Conservation (phyloP, 2,888 invertebrate genomes). For the Subacronicta megacephala region DNA sequence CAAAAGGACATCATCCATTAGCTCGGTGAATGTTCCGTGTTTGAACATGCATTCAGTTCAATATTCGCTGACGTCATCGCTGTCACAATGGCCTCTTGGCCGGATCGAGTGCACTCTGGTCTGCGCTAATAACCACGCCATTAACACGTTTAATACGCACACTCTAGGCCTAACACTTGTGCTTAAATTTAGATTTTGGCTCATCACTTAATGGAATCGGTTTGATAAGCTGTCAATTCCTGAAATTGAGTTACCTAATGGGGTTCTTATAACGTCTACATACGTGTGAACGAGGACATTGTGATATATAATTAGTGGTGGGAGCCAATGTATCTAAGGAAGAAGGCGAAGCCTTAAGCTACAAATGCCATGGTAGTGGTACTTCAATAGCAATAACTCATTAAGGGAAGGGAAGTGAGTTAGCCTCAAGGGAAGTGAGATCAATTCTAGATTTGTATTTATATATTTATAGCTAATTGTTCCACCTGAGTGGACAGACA, state of each 20-base stretch:
- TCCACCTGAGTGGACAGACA: too few relatives aligned
- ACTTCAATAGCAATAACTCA: too few relatives aligned
- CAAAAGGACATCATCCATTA: conserved; percentile 19
- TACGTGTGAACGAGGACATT: too few relatives aligned
- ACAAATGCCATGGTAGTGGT: too few relatives aligned
- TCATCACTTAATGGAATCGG: neutral
- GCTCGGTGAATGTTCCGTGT: conserved; percentile 27
- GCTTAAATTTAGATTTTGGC: conserved; percentile 21
- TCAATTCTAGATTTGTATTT: too few relatives aligned
- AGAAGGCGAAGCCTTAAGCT: too few relatives aligned
- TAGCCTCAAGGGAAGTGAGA: too few relatives aligned
- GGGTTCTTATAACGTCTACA: neutral
- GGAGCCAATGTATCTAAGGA: too few relatives aligned
- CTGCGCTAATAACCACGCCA: conserved; percentile 57
- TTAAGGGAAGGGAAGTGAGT: too few relatives aligned
- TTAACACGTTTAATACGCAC: conserved; percentile 47
- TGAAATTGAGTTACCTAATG: conserved; percentile 14
- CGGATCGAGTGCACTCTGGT: conserved; percentile 61
- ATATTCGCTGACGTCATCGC: conserved; percentile 72
- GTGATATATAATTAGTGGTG: too few relatives aligned
- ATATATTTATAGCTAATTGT: too few relatives aligned
- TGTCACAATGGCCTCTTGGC: conserved; percentile 57
- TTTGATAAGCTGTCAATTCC: conserved; percentile 26
- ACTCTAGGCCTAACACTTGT: conserved; percentile 23
- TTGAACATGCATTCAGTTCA: conserved; percentile 60